Conservation (phyloP, 2,888 invertebrate species). For the Drosophila prolongata region DNA sequence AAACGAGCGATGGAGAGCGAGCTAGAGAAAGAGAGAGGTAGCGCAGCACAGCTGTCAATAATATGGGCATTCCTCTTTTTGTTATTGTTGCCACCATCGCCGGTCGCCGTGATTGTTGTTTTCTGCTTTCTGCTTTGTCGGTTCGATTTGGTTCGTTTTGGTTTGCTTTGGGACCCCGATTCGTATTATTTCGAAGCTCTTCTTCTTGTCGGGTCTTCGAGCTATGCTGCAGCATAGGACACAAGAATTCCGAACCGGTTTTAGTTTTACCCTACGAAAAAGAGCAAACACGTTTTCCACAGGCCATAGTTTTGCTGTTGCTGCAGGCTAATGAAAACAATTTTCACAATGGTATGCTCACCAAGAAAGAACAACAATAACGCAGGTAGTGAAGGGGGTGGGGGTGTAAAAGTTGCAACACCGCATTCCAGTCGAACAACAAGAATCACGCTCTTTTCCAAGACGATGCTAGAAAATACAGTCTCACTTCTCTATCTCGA, state of each 20-base stretch:
- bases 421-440: conserved; percentile 70
- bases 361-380: conserved; percentile 45
- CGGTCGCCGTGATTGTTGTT: conserved; percentile 31
- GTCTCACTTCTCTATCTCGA: conserved; percentile 3
- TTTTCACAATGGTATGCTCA: conserved; percentile 65
- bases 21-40: conserved; percentile 22
- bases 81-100: conserved; percentile 35
- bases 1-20: conserved; percentile 27
- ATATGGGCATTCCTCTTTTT: conserved; percentile 43
- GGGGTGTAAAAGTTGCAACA: conserved; percentile 72
- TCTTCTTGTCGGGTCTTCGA: conserved; percentile 24
- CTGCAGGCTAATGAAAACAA: conserved; percentile 60
- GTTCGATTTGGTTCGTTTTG: conserved; percentile 24
- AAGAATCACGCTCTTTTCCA: conserved; percentile 29
- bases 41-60: conserved; percentile 66
- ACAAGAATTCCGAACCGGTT: conserved; percentile 74
- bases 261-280: conserved; percentile 51
- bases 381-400: conserved; percentile 1
- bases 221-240: conserved; percentile 60
- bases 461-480: conserved; percentile 62
- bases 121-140: conserved; percentile 18
- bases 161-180: conserved; percentile 6
- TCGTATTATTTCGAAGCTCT: conserved; percentile 20
- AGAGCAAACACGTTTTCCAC: conserved; percentile 36
- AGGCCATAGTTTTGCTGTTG: conserved; percentile 26